Conservation (phyloP, 2,888 invertebrate genomes). For the Ceraclea dissimilis region DNA sequence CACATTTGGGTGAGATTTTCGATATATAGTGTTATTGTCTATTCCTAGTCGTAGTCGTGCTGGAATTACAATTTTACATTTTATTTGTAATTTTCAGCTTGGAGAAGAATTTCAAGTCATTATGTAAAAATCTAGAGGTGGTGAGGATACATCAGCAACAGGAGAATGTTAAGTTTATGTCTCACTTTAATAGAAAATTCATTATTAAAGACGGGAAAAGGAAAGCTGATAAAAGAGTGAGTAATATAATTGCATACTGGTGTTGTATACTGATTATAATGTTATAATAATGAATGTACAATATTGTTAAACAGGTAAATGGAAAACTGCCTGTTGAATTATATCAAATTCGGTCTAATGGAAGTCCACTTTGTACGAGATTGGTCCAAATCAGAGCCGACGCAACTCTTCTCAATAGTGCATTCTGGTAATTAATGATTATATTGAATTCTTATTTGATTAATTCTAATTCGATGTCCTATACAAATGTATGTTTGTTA, state of each 20-base stretch:
- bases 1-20: constrained; percentile 68
- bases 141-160: constrained; percentile 97
- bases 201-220: constrained; percentile 85
- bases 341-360: constrained; percentile 93
- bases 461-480: too few species aligned
- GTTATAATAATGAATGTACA: too few species aligned
- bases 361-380: constrained; percentile 86
- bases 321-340: constrained; percentile 68
- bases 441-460: background rate
- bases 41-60: background rate
- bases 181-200: constrained; percentile 90
- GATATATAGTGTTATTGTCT: too few species aligned
- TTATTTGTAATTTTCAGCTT: constrained; percentile 43
- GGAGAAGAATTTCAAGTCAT: constrained; percentile 82
- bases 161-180: constrained; percentile 96
- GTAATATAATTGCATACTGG: constrained; percentile 9
- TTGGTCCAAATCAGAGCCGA: constrained; percentile 86
- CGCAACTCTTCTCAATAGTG: constrained; percentile 80
- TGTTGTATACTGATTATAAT: too few species aligned
- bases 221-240: constrained; percentile 45
- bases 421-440: constrained; percentile 70
- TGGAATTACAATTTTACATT: background rate
- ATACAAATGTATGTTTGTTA: too few species aligned
- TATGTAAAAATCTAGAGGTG: constrained; percentile 88
- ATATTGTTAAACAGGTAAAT: constrained; percentile 35